Percentiles rank a stretch among this genome's conserved stretches.
phyloP scores from a whole-genome alignment of 2,888 invertebrate genomes.

The Oligia fasciuncula region DNA sequence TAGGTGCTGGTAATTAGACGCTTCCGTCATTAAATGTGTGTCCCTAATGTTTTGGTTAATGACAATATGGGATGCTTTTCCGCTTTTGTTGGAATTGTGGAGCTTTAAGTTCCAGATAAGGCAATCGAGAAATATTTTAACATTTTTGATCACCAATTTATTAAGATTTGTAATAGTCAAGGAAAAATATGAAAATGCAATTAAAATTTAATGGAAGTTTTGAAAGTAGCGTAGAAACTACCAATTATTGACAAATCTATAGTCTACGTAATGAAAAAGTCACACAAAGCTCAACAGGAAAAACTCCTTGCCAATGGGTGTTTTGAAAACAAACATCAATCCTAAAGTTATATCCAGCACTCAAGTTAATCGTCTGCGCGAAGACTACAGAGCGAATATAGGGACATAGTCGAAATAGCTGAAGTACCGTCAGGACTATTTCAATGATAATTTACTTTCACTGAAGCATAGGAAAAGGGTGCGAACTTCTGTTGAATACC shows the following conservation, averaged over 20 bases:
- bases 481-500: constrained; percentile 3
- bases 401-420: constrained; percentile 58
- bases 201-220: neutral
- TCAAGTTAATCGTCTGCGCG: neutral
- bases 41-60: constrained; percentile 14
- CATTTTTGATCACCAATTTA: neutral
- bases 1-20: constrained; percentile 49
- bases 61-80: neutral
- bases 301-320: neutral
- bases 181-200: neutral
- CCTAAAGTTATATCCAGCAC: constrained; percentile 6
- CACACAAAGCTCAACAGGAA: too few relatives aligned
- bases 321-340: neutral
- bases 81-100: neutral
- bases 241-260: neutral
- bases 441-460: constrained; percentile 61
- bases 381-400: constrained; percentile 23
- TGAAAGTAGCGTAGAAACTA: neutral
- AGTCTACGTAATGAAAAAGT: neutral
- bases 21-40: constrained; percentile 29
- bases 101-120: neutral
- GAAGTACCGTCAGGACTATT: constrained; percentile 50
- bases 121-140: neutral
- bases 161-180: neutral
- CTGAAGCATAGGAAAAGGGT: constrained; percentile 24